Base-by-base conservation (phyloP, 2,797 vertebrate species). In the Fistularia tabacaria region DNA sequence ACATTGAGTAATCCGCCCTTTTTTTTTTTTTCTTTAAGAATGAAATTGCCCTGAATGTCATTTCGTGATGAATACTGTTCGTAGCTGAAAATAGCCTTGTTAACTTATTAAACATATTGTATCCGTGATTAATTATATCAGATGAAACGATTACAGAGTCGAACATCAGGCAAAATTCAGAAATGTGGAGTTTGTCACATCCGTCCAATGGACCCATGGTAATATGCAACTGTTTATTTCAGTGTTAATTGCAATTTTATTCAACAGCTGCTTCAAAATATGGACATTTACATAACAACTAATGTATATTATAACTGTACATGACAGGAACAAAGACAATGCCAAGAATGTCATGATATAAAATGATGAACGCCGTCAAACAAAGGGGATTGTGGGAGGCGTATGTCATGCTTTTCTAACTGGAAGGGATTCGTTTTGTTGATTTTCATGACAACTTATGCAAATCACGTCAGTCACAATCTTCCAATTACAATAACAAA, bases 401-500 rank as follows among this genome's bases (percentile, higher is more conserved):
- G 3, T 7, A 70, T 69, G 51, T 57, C 36, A n/a, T 65, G 62
- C 57, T 54, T 69, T 68, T 67, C 58, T 56, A 48, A 51, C 66
- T 49, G 57, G 51, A 45, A 36, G 55, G 54, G 66, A 62, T 74
- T 69, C 10, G 54, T 66, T 80, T 53, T 63, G 64, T 71, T 64
- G 57, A 73, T 76, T 74, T 70, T 61, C 57, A 43, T 64, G 64
- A 65, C 59, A 77, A 54, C 50, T 59, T 71, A 62, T 83, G 74
- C 73, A 76, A 80, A 81, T 77, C 59, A 65, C 1, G 15, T 67
- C 69, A 62, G 67, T 77, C 62, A 56, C 64, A 73, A 72, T 74
- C 68, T 60, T 64, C 40, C 57, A 67, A 62, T 75, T 71, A 66
- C 43, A 54, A 51, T 44, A 73, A 65, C 45, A 25, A 13, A 54